Conservation (phyloP, 2,113 vertebrate genomes). For the Neoarius graeffei region DNA sequence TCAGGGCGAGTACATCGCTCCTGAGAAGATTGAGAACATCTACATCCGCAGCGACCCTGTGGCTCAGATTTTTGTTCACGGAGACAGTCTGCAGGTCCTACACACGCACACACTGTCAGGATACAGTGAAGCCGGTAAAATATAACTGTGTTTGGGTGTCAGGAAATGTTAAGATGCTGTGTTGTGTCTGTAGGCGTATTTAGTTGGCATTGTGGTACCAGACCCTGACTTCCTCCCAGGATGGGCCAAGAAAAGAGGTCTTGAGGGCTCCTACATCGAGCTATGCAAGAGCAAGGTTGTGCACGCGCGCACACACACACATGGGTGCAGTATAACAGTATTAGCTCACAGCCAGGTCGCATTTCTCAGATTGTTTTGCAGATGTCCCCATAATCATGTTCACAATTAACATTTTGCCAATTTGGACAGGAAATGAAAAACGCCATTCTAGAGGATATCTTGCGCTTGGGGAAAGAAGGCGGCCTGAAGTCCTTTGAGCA, state of each 20-base stretch:
- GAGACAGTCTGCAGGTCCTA: constrained; percentile 90
- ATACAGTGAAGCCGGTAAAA: not conserved
- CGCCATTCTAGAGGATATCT: constrained; percentile 83
- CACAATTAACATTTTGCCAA: too few relatives aligned
- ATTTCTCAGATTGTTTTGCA: not conserved
- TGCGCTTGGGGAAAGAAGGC: constrained; percentile 83
- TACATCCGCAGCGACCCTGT: constrained; percentile 85
- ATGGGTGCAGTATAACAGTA: not conserved
- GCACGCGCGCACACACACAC: not conserved
- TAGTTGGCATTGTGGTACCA: constrained; percentile 88
- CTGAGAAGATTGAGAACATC: constrained; percentile 93
- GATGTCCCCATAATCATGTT: not conserved
- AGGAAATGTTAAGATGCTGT: too few relatives aligned
- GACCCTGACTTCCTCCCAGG: constrained; percentile 80
- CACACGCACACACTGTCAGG: not conserved
- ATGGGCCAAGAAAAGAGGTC: constrained; percentile 85
- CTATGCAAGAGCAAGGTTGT: constrained; percentile 85
- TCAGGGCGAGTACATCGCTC: constrained; percentile 97
- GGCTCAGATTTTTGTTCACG: constrained; percentile 92
- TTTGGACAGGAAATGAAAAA: constrained; percentile 82
- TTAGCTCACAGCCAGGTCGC: not conserved
- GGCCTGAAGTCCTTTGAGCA: constrained; percentile 97
- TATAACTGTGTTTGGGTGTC: not conserved
- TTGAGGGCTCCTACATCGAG: constrained; percentile 82
- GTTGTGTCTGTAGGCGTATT: constrained; percentile 77